Base-by-base conservation (phyloP, 2,797 vertebrate genomes). In the Phrynocephalus vlangalii region DNA sequence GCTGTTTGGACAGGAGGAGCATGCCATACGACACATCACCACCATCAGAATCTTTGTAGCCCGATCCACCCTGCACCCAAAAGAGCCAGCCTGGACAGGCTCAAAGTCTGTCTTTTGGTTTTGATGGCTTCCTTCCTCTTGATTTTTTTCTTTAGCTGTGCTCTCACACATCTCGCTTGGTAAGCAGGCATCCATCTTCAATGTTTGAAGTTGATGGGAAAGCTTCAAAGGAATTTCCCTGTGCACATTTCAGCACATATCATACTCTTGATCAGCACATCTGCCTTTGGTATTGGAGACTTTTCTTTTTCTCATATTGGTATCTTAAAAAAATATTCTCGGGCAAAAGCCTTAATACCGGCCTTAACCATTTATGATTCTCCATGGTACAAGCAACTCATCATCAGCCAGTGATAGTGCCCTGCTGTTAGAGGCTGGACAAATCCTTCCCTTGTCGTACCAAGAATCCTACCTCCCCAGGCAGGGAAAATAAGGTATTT, bases 401-500 rank as follows among this genome's bases (percentile, higher is more conserved):
- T 7, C 20, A n/a, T 24, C 38, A 44, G 38, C 38, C 3, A 44
- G 38, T 44, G 38, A 44, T 15, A n/a, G 20, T 76, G 11, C 4
- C 52, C 52, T 56, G 52, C 52, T 56, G 52, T 56, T 56, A 56
- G 52, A 63, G 16, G 60, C 15, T 18, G 30, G 78, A 28, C 52
- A 56, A 78, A 79, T n/a, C 13, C 28, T 60, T 63, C 60, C 13
- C 7, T 52, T 50, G 38, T 30, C 1, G 22, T 28, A 28, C 30
- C 70, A 22, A 60, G n/a, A 63, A 5, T 63, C 60, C 60, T 60
- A 30, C 22, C 52, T 73, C 28, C 52, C 50, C 11, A 56, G 30
- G n/a, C n/a, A 63, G 18, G 8, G n/a, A n/a, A 63, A 66, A 66
- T 66, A 26, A 86, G 86, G 83, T 90, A 88, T 87, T 28, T 44